Base-by-base conservation (phyloP, 2,797 vertebrate species). In the Poecilia picta region DNA sequence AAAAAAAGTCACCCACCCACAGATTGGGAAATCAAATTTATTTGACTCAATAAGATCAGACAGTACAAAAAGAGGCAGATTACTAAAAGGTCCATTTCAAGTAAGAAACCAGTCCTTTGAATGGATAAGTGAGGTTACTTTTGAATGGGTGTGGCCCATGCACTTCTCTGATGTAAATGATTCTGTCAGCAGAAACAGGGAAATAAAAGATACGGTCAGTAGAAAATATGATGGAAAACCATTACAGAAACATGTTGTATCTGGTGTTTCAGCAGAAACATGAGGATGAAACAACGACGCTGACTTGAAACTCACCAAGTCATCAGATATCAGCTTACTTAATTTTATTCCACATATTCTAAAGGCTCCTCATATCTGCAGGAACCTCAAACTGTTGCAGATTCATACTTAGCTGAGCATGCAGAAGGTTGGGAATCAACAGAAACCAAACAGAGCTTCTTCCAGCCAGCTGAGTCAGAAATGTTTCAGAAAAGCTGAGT, bases 41-140 rank as follows among this genome's bases (percentile, higher is more conserved):
- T 92, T 94, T 88, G 83, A 86, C 84, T 87, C 77, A 78, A 79
- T 82, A 87, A 88, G 82, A 88, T 88, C 72, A 82, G 90, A 91
- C 80, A 75, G 87, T 94, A 94, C 78, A 93, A 93, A 93, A 57
- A 87, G 87, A 92, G 70, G 81, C 83, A 81, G 82, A 51, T 80
- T 88, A 89, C 86, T 92, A 89, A 89, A 85, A 85, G 66, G 91
- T 90, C 80, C 71, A 74, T 85, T 91, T 90, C 86, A 89, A 91
- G 92, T 94, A 93, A 91, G 89, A 92, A 92, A 92, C 89, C 83
- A 90, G 87, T 92, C 85, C 55, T 89, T 89, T 86, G 70, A 85
- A 89, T 76, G 83, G 75, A 74, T 66, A 75, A 70, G 66, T 70
- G 80, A 90, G 88, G 79, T 84, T 83, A 85, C 72, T 51, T 80